Evolutionary conservation across 35 echinoderm and acorn worm species (phyloP).

Genomic region (Heliocidaris erythrogramma): DNA sequence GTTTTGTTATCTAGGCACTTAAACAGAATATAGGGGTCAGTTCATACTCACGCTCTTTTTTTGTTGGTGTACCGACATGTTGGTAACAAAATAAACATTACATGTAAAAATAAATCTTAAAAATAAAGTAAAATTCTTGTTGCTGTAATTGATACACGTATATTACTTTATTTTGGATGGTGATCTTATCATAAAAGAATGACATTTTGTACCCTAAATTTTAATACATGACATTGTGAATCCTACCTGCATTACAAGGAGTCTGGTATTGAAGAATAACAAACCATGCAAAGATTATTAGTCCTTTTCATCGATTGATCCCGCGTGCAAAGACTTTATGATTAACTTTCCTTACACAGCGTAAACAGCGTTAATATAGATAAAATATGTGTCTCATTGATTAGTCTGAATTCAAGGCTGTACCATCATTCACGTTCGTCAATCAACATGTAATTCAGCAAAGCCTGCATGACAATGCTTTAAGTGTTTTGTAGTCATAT

Average conservation of each 20-base stretch:
- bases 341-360: neutral
- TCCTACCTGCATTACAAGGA: neutral
- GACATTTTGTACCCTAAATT: no score
- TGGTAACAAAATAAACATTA: no score
- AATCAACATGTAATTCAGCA: neutral
- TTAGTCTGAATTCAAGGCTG: neutral
- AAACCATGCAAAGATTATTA: neutral
- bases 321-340: neutral
- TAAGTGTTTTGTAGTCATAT: neutral
- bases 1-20: no score
- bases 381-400: neutral
- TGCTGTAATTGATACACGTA: no score
- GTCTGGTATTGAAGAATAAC: neutral
- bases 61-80: no score
- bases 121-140: no score
- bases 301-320: neutral
- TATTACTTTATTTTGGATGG: no score
- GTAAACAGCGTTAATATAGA: neutral
- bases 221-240: no score
- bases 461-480: neutral
- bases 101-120: no score
- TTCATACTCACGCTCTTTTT: no score
- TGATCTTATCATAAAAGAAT: no score
- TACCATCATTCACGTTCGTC: neutral
- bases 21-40: no score